Evolutionary conservation across 2,113 vertebrate species (phyloP).

Genomic region (Cavia aperea): DNA sequence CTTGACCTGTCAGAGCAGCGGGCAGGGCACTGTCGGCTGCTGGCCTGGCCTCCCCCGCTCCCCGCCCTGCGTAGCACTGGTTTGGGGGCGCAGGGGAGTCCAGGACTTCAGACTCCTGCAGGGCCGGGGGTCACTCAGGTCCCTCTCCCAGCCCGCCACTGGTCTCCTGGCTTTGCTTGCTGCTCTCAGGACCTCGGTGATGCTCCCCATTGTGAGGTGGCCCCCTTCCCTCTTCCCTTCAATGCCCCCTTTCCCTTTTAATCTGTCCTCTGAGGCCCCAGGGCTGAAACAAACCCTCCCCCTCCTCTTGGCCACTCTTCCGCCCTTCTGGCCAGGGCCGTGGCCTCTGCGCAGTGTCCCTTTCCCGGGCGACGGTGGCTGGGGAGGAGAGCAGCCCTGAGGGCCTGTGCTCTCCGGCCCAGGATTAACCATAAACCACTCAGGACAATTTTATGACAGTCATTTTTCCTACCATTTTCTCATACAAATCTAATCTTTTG

Average conservation of each 20-base stretch:
- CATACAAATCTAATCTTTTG: constrained; percentile 66
- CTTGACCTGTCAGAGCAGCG: too few relatives aligned
- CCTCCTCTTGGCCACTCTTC: rapidly evolving
- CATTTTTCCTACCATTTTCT: constrained; percentile 59
- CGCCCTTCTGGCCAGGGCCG: neutral
- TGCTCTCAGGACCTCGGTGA: neutral
- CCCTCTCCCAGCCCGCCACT: neutral
- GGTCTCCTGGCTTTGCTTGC: neutral
- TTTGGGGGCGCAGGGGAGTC: neutral
- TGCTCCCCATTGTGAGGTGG: neutral
- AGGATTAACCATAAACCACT: constrained; percentile 39
- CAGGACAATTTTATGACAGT: constrained; percentile 48
- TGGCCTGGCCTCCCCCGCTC: neutral
- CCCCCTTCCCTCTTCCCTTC: neutral
- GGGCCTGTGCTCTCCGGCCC: rapidly evolving
- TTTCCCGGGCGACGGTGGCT: rapidly evolving
- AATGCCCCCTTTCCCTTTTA: rapidly evolving
- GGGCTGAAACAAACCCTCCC: too few relatives aligned
- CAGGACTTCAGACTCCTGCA: neutral
- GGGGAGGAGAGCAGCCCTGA: neutral
- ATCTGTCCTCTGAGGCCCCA: neutral
- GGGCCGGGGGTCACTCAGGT: neutral
- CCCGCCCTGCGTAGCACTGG: rapidly evolving
- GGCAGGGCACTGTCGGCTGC: too few relatives aligned
- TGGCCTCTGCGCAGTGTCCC: neutral